These are phyloP conservation scores for Cavia porcellus DNA, from an alignment of 2,113 vertebrate species.

Conservation along the genomic window DNA sequence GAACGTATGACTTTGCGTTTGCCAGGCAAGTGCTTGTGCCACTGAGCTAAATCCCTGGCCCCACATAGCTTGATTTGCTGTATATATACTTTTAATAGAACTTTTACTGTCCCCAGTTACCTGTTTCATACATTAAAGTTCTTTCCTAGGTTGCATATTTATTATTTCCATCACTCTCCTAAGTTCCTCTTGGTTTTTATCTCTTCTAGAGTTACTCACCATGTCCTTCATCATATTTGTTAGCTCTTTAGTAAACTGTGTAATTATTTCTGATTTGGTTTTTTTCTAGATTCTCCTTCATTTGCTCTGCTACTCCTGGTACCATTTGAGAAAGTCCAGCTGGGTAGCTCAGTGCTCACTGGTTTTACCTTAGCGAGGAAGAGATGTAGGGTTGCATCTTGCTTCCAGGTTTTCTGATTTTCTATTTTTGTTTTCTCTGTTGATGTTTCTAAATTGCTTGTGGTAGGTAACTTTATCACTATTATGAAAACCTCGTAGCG, in stretches of 20 bases:
- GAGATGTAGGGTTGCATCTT: background rate
- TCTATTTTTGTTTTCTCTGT: background rate
- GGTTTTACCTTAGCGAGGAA: background rate
- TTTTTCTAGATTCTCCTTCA: background rate
- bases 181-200: background rate
- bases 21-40: too few species aligned
- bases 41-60: too few species aligned
- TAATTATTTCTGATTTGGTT: background rate
- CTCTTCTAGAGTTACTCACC: background rate
- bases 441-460: background rate
- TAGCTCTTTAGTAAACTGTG: background rate
- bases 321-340: background rate
- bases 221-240: background rate
- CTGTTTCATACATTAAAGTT: background rate
- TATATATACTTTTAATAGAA: background rate
- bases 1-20: too few species aligned
- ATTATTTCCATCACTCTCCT: background rate
- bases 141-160: background rate
- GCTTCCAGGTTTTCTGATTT: background rate
- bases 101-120: background rate
- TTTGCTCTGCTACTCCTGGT: background rate
- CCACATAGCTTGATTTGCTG: background rate
- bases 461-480: background rate
- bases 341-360: background rate
- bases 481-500: background rate